Evolutionary conservation across 2,113 vertebrate genomes (phyloP).

Genomic region (Taurulus bubalis): DNA sequence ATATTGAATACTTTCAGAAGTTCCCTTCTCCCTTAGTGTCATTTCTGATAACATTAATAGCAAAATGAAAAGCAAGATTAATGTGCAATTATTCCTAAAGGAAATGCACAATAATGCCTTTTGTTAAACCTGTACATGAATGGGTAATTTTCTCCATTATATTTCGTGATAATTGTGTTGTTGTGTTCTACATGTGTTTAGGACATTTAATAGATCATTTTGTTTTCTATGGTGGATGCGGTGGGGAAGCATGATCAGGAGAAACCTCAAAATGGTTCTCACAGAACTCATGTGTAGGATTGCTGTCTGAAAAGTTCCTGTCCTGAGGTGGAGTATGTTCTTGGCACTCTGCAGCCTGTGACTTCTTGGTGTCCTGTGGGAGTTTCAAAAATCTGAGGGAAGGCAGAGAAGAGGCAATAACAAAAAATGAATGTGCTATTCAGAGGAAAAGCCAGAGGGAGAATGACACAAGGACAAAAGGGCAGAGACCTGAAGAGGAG

Average conservation of each 20-base stretch:
- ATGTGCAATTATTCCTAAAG: background rate
- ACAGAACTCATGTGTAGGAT: slow-evolving; percentile 68
- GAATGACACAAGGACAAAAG: background rate
- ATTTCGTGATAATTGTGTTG: background rate
- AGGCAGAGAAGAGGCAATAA: background rate
- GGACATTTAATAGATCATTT: background rate
- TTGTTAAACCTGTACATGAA: slow-evolving; percentile 12
- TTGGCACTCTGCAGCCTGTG: slow-evolving; percentile 73
- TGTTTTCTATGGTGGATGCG: slow-evolving; percentile 39
- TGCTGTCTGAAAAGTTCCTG: slow-evolving; percentile 71
- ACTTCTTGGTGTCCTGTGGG: slow-evolving; percentile 81
- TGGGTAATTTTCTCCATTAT: slow-evolving; percentile 1
- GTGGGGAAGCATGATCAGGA: slow-evolving; percentile 69
- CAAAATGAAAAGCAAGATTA: slow-evolving; percentile 1
- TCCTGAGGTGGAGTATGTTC: slow-evolving; percentile 61
- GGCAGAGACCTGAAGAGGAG: slow-evolving; percentile 88
- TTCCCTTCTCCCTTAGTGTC: slow-evolving; percentile 53
- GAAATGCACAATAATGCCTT: background rate
- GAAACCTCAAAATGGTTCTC: slow-evolving; percentile 83
- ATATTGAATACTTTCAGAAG: slow-evolving; percentile 7
- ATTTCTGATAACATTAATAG: slow-evolving; percentile 14
- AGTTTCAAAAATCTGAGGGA: slow-evolving; percentile 89
- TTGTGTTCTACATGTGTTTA: background rate
- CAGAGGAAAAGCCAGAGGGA: background rate
- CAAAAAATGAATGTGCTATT: background rate